These are phyloP conservation scores for Adoxophyes honmai DNA, from an alignment of 1,140 invertebrate species.

Conservation along the genomic window DNA sequence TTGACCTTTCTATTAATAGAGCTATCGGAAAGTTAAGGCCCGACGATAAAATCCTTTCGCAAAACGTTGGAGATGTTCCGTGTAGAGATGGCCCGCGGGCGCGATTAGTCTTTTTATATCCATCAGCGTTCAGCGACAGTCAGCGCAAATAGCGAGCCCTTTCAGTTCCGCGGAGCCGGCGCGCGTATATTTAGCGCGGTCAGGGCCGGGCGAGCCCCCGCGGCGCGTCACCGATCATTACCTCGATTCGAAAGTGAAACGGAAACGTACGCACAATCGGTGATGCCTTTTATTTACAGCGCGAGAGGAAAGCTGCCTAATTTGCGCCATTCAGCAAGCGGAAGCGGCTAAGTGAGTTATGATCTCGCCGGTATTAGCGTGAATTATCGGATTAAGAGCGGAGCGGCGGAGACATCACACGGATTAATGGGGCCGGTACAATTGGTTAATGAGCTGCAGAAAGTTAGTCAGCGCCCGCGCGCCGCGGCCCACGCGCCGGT, in stretches of 20 bases:
- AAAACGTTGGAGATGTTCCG: too few species aligned
- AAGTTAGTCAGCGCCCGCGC: slow-evolving; percentile 1
- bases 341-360: slow-evolving; percentile 9
- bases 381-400: slow-evolving; percentile 13
- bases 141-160: slow-evolving; percentile 11
- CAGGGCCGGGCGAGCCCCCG: background rate
- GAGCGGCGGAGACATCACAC: background rate
- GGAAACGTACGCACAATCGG: slow-evolving; percentile 11
- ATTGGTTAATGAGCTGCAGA: slow-evolving; percentile 13
- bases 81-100: too few species aligned
- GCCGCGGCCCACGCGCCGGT: background rate
- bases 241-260: slow-evolving; percentile 12
- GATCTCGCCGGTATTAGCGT: background rate
- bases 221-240: background rate
- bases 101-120: background rate
- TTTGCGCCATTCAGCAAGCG: background rate
- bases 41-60: too few species aligned
- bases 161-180: background rate
- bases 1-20: too few species aligned
- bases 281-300: slow-evolving; percentile 4
- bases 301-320: background rate
- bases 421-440: slow-evolving; percentile 13
- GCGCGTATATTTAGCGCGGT: slow-evolving; percentile 10
- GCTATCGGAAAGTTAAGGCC: too few species aligned
- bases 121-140: too few species aligned